phyloP scores from a whole-genome alignment of 2,113 vertebrate species.

The Antennarius striatus region DNA sequence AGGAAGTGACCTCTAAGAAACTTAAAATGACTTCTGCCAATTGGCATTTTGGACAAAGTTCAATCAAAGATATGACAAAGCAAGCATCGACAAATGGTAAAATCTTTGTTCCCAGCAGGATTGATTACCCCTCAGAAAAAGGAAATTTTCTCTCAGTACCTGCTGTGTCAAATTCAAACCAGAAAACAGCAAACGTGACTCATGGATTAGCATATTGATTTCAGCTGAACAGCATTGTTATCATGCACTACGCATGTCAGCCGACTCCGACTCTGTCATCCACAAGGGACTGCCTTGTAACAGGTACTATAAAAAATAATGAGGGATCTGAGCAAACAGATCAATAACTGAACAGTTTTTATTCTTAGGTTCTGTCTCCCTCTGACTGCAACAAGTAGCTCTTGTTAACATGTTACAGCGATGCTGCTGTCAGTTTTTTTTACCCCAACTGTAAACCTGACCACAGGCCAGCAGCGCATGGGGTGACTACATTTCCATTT shows the following conservation, averaged over 20 bases:
- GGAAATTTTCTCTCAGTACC: slow-evolving; percentile 40
- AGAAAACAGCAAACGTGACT: slow-evolving; percentile 43
- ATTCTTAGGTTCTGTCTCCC: slow-evolving; percentile 26
- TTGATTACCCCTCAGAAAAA: slow-evolving; percentile 30
- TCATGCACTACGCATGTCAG: slow-evolving; percentile 49
- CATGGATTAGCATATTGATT: slow-evolving; percentile 72
- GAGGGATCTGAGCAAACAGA: slow-evolving; percentile 47
- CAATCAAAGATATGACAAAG: slow-evolving; percentile 23
- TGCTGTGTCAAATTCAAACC: slow-evolving; percentile 40
- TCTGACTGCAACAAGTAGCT: slow-evolving; percentile 29
- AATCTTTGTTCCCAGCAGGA: slow-evolving; percentile 26
- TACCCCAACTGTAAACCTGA: slow-evolving; percentile 6
- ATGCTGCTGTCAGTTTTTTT: slow-evolving; percentile 26
- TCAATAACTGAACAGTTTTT: slow-evolving; percentile 62
- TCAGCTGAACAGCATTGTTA: slow-evolving; percentile 51
- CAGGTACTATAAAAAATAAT: slow-evolving; percentile 62
- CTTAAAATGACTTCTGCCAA: slow-evolving; percentile 1
- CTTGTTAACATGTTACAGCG: slow-evolving; percentile 49
- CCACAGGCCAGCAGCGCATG: slow-evolving; percentile 25
- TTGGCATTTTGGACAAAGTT: slow-evolving; percentile 9
- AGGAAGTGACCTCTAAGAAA: slow-evolving; percentile 6
- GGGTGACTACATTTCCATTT: slow-evolving; percentile 14
- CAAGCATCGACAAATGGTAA: slow-evolving; percentile 29
- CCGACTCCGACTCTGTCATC: slow-evolving; percentile 12
- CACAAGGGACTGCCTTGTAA: slow-evolving; percentile 30